Conservation (phyloP, 2,113 vertebrate species). For the Vulpes vulpes region DNA sequence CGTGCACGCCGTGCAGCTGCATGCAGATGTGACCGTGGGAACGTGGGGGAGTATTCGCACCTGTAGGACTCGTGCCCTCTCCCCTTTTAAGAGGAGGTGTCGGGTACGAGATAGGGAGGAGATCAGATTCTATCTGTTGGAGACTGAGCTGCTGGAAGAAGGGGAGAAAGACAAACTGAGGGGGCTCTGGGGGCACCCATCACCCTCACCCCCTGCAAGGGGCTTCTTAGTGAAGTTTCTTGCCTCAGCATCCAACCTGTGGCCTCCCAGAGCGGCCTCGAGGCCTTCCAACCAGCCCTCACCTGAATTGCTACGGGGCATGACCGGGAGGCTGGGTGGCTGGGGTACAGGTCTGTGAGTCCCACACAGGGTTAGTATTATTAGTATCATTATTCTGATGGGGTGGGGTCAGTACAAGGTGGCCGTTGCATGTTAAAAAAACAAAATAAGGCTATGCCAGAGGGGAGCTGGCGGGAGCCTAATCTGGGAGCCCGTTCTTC, state of each 20-base stretch:
- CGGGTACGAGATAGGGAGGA: background rate
- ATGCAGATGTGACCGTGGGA: too few relatives aligned
- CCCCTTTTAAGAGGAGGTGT: background rate
- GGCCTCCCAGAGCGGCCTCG: background rate
- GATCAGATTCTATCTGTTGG: background rate
- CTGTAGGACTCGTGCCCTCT: background rate
- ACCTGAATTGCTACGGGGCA: background rate
- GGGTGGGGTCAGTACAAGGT: background rate
- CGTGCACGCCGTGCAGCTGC: background rate
- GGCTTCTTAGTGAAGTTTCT: background rate
- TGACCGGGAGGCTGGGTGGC: too few relatives aligned
- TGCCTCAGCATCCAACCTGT: background rate
- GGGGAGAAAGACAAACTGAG: rapidly evolving
- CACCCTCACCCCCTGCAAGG: too few relatives aligned
- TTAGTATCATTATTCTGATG: background rate
- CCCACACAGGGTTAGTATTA: background rate
- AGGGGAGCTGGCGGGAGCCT: background rate
- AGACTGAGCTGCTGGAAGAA: background rate
- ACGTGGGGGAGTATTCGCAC: rapidly evolving
- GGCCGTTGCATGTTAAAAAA: background rate
- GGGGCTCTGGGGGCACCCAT: too few relatives aligned
- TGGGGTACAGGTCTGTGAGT: rapidly evolving
- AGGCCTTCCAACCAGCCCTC: background rate
- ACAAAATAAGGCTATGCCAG: background rate
- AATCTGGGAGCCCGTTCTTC: background rate